Evolutionary conservation across 2,888 invertebrate species (phyloP).

Genomic region (Eilema depressum): DNA sequence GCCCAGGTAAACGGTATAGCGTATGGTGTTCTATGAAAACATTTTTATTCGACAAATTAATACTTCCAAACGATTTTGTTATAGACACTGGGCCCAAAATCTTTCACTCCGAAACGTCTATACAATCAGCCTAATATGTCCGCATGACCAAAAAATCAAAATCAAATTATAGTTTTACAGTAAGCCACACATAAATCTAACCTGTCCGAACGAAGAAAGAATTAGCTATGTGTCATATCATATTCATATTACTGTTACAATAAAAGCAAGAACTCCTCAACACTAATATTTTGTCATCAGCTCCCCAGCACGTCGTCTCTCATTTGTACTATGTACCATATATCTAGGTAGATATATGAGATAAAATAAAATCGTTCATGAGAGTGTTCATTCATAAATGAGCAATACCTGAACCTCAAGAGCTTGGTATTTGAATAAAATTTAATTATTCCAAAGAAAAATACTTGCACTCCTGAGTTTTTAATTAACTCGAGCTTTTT

Average conservation of each 20-base stretch:
- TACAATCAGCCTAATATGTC: too few species aligned
- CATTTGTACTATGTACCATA: too few species aligned
- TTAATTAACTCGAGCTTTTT: background rate
- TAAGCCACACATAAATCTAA: background rate
- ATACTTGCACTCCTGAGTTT: background rate
- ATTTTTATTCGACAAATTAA: too few species aligned
- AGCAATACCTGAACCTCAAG: background rate
- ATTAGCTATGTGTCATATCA: too few species aligned
- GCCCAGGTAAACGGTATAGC: too few species aligned
- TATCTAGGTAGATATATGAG: background rate
- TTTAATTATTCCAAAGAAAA: background rate
- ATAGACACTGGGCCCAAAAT: too few species aligned
- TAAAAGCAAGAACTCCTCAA: background rate
- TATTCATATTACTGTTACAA: background rate
- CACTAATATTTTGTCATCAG: background rate
- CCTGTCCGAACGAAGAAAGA: background rate
- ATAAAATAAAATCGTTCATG: background rate
- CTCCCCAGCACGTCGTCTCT: background rate
- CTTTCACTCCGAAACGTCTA: too few species aligned
- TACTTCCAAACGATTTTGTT: too few species aligned
- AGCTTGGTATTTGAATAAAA: background rate
- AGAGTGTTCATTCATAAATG: background rate
- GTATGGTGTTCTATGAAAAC: too few species aligned
- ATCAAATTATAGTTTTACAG: too few species aligned
- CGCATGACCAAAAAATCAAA: too few species aligned